Percentiles rank a stretch among this genome's conserved stretches.
phyloP scores from a whole-genome alignment of 2,113 vertebrate species.

The Brachypteracias leptosomus region DNA sequence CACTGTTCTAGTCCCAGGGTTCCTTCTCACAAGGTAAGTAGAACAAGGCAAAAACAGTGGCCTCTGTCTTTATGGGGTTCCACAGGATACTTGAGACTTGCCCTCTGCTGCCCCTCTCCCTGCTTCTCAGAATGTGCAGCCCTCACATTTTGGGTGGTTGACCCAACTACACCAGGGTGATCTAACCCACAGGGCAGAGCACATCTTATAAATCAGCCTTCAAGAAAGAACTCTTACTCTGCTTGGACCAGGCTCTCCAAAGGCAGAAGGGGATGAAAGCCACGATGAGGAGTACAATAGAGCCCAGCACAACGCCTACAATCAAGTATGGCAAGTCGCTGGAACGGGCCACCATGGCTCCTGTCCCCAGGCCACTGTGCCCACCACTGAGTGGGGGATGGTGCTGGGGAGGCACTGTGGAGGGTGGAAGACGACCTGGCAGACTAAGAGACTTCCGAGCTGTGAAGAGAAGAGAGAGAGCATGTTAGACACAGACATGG shows the following conservation, averaged over 20 bases:
- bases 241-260: constrained; percentile 96
- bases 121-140: not conserved
- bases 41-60: not conserved
- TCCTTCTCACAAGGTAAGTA: not conserved
- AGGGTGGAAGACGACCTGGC: constrained; percentile 78
- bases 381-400: constrained; percentile 54
- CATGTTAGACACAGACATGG: accelerated
- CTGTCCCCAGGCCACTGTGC: constrained; percentile 59
- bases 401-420: constrained; percentile 68
- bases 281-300: constrained; percentile 90
- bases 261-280: constrained; percentile 96
- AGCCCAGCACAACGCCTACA: constrained; percentile 89
- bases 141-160: not conserved
- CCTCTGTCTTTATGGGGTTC: not conserved
- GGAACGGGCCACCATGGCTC: constrained; percentile 83
- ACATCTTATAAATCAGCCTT: not conserved
- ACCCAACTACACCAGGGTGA: not conserved
- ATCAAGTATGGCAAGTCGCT: constrained; percentile 93
- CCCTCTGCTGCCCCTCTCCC: not conserved
- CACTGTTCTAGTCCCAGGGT: not conserved
- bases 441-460: constrained; percentile 75
- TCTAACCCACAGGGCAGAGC: not conserved
- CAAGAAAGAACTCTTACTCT: constrained; percentile 83
- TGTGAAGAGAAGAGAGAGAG: not conserved
- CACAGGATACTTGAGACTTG: not conserved